Evolutionary conservation across 2,888 invertebrate species (phyloP), one percentile per base, ranked within the genome.

Genomic region (Philereme transversata): DNA sequence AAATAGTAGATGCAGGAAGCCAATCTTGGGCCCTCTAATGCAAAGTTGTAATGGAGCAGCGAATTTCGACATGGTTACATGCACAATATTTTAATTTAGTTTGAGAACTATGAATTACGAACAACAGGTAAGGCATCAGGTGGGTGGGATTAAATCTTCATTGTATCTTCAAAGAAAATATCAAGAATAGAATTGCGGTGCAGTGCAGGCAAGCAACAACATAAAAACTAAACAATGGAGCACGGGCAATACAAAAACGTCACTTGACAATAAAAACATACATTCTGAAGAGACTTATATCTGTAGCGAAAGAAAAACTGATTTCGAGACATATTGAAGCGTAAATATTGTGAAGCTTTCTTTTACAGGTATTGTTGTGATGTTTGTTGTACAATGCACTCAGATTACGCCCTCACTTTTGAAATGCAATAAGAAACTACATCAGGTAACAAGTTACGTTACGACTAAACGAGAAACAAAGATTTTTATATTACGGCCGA

Each of bases 1-100:
- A 74, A 79, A 79, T 76, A 77, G 22, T 62, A 55, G 64, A 67
- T 51, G 71, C 73, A 69, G 73, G 74, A 57, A 64, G 65, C 68
- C 64, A 58, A 54, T 57, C 45, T 64, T 33, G 56, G 7, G 33
- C 10, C 50, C 43, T 59, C 46, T 44, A 34, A 44, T 50, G 51
- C 41, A 48, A 55, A 54, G 40, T 22, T 36, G 11, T 10, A 36
- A 49, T 51, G 8, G 11, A 54, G 36, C 5, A n/a, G 10, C 8
- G 0, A 11, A 11, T 22, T 8, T 33, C 6, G 33, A 8, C 2
- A 46, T 11, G 8, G 22, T 2, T 22, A 22, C 22, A 22, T 5
- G 8, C 5, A 45, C 2, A 33, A 9, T 46, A 7, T 4, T 33
- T 22, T 8, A 33, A 47, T 34, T 47, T 33, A 5, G 6, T 11